phyloP scores from a whole-genome alignment of 2,888 invertebrate genomes.

The Euplagia quadripunctaria region DNA sequence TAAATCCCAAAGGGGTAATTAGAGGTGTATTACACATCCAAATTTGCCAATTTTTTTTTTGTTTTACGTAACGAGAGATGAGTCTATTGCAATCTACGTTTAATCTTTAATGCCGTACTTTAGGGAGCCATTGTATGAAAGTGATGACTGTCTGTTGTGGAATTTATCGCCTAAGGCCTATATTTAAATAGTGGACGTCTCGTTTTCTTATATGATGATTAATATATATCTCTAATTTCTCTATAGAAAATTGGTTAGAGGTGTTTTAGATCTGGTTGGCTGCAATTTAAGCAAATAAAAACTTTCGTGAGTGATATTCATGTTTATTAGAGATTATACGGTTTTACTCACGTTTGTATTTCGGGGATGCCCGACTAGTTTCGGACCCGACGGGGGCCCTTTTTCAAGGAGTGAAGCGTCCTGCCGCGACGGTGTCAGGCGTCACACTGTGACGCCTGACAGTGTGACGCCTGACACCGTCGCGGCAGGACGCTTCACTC shows the following conservation, averaged over 20 bases:
- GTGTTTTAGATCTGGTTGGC: background rate
- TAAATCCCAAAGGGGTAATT: background rate
- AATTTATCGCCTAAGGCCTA: too few relatives aligned
- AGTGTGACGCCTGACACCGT: too few relatives aligned
- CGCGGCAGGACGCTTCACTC: too few relatives aligned
- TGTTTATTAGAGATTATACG: too few relatives aligned
- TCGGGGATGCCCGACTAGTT: too few relatives aligned
- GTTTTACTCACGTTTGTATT: too few relatives aligned
- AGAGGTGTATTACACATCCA: background rate
- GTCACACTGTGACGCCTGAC: too few relatives aligned
- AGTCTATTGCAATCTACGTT: background rate
- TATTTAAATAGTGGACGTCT: background rate
- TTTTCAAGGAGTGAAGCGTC: too few relatives aligned
- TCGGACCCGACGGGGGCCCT: too few relatives aligned
- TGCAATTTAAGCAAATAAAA: too few relatives aligned
- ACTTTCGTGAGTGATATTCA: too few relatives aligned
- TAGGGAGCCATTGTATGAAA: background rate
- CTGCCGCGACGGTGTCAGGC: too few relatives aligned
- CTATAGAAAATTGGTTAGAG: background rate
- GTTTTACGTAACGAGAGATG: background rate
- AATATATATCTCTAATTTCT: background rate
- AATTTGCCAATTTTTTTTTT: background rate
- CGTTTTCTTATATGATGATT: background rate
- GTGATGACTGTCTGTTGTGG: background rate
- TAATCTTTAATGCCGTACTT: background rate